phyloP scores from a whole-genome alignment of 2,113 vertebrate genomes.

The Tor tambroides region DNA sequence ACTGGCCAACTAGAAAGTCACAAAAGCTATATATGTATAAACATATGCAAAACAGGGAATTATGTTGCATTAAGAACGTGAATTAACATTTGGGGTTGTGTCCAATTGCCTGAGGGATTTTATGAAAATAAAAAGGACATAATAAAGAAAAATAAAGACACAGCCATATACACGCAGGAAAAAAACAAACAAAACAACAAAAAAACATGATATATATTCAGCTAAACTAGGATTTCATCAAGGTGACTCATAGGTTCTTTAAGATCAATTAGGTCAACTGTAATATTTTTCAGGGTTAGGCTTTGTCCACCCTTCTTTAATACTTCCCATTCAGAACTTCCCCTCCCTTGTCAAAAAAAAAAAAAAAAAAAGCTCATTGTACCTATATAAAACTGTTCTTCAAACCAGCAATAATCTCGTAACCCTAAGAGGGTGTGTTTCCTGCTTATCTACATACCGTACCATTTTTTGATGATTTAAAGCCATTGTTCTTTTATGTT shows the following conservation, averaged over 20 bases:
- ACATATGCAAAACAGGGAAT: not conserved
- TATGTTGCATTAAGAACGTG: not conserved
- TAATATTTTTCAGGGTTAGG: not conserved
- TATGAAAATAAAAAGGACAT: not conserved
- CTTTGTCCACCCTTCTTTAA: conserved; percentile 4
- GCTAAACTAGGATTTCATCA: not conserved
- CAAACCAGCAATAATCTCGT: not conserved
- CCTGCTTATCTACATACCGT: not conserved
- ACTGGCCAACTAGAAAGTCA: not conserved
- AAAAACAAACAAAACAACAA: not conserved
- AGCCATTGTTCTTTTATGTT: not conserved
- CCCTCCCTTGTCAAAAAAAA: not conserved
- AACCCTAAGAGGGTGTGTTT: not conserved
- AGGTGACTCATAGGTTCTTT: not conserved
- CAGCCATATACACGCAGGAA: not conserved
- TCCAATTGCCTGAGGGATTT: not conserved
- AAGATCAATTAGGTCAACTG: not conserved
- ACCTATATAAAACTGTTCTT: not conserved
- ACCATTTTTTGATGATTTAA: not conserved
- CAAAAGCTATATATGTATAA: not conserved
- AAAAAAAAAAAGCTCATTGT: not conserved
- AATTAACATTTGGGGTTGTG: not conserved
- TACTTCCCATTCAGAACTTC: not conserved
- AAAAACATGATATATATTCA: not conserved
- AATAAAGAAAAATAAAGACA: not conserved